These are phyloP conservation scores for Diogma glabrata DNA, from an alignment of 2,888 invertebrate genomes.

Conservation along the genomic window DNA sequence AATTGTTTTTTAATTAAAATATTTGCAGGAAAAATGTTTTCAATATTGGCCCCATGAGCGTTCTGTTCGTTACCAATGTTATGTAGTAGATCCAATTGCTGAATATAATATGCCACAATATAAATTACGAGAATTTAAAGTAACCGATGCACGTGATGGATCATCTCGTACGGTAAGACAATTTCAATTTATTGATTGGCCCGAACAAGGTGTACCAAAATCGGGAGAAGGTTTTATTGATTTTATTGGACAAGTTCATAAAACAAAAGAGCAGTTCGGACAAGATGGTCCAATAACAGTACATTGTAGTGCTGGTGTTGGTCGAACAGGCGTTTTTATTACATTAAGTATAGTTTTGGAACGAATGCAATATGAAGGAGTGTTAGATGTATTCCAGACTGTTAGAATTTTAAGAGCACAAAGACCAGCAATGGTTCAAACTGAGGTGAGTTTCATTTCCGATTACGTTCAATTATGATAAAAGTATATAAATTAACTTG, in stretches of 20 bases:
- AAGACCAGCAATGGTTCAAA: constrained; percentile 98
- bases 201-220: constrained; percentile 93
- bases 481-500: constrained; percentile 23
- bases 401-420: constrained; percentile 96
- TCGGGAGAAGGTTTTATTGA: constrained; percentile 98
- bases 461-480: constrained; percentile 18
- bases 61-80: constrained; percentile 93
- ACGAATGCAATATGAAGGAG: constrained; percentile 97
- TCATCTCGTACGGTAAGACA: constrained; percentile 91
- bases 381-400: constrained; percentile 98
- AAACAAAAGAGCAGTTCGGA: constrained; percentile 99
- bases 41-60: constrained; percentile 99
- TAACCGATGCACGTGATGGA: constrained; percentile 92
- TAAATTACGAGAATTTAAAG: constrained; percentile 95
- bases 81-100: constrained; percentile 97
- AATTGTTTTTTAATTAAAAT: constrained; percentile 16
- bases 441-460: too few species aligned
- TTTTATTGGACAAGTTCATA: constrained; percentile 98
- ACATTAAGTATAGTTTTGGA: constrained; percentile 95
- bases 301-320: constrained; percentile 97
- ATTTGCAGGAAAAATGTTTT: constrained; percentile 87
- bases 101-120: constrained; percentile 99
- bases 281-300: constrained; percentile 99
- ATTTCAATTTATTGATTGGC: constrained; percentile 96
- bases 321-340: constrained; percentile 97